Percentiles rank a stretch among this genome's conserved stretches.
These are phyloP conservation scores for Paralichthys olivaceus DNA, from an alignment of 2,113 vertebrate species.

Conservation along the genomic window DNA sequence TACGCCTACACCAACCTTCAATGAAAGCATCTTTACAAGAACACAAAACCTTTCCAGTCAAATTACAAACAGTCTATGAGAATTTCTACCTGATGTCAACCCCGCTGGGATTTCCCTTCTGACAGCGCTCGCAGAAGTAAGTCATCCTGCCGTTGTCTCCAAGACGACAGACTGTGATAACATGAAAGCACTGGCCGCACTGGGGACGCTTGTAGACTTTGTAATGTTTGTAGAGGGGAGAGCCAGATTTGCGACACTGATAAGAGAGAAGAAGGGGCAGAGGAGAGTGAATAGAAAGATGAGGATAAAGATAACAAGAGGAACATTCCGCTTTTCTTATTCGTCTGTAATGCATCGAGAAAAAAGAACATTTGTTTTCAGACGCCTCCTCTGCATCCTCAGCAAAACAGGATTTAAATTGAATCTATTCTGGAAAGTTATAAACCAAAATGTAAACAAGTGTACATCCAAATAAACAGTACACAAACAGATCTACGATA, in stretches of 20 bases:
- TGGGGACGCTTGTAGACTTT: conserved; percentile 88
- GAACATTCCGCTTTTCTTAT: conserved; percentile 11
- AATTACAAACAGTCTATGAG: conserved; percentile 14
- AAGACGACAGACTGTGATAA: conserved; percentile 89
- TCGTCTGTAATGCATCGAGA: conserved; percentile 18
- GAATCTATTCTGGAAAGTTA: conserved; percentile 5
- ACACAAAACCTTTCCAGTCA: conserved; percentile 20
- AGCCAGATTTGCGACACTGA: conserved; percentile 88
- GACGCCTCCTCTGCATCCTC: not conserved
- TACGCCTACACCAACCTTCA: not conserved
- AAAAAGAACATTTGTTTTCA: conserved; percentile 25
- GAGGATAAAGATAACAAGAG: conserved; percentile 33
- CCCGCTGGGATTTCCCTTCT: conserved; percentile 83
- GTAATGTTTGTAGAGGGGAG: conserved; percentile 87
- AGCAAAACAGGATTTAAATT: conserved; percentile 5
- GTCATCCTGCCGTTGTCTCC: conserved; percentile 92
- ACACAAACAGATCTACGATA: not conserved
- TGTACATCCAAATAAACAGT: not conserved
- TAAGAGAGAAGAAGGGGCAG: conserved; percentile 35
- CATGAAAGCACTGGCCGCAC: conserved; percentile 84
- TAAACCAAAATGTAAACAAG: not conserved
- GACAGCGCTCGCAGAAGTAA: conserved; percentile 91
- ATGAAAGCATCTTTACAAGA: not conserved
- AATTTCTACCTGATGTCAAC: conserved; percentile 83
- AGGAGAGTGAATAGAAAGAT: conserved; percentile 16